Evolutionary conservation across 2,888 invertebrate genomes (phyloP).

Genomic region (Andrena hattorfiana): DNA sequence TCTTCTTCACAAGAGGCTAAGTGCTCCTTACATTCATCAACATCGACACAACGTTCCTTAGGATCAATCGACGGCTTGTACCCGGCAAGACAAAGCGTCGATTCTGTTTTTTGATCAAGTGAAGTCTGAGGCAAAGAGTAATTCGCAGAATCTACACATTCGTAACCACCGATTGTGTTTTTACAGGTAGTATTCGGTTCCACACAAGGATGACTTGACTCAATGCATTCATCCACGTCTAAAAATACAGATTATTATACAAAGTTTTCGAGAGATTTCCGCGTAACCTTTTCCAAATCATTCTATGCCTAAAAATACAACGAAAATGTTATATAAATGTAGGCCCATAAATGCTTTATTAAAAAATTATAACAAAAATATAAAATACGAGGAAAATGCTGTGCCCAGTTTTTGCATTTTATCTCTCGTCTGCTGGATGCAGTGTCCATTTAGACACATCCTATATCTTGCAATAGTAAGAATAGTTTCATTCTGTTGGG

Average conservation of each 20-base stretch:
- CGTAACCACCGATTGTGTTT: slow-evolving; percentile 92
- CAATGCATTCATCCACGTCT: slow-evolving; percentile 87
- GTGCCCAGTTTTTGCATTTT: no score
- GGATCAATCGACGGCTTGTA: slow-evolving; percentile 86
- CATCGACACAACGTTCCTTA: slow-evolving; percentile 87
- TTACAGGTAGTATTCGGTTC: slow-evolving; percentile 87
- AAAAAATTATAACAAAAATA: background rate
- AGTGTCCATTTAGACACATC: no score
- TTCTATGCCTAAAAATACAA: background rate
- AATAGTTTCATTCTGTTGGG: no score
- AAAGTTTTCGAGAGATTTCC: no score
- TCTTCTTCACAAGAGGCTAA: slow-evolving; percentile 77
- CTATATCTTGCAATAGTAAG: no score
- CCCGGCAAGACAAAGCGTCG: slow-evolving; percentile 87
- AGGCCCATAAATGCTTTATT: no score
- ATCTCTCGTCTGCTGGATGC: no score
- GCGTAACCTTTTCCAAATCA: no score
- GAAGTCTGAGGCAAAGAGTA: background rate
- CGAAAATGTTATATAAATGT: no score
- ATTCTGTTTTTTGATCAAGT: background rate
- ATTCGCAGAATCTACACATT: slow-evolving; percentile 59
- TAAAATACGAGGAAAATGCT: no score
- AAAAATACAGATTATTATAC: slow-evolving; percentile 37
- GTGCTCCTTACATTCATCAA: slow-evolving; percentile 89
- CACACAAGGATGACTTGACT: slow-evolving; percentile 84